Base-by-base conservation (phyloP, 2,113 vertebrate genomes). In the Hyaena hyaena region DNA sequence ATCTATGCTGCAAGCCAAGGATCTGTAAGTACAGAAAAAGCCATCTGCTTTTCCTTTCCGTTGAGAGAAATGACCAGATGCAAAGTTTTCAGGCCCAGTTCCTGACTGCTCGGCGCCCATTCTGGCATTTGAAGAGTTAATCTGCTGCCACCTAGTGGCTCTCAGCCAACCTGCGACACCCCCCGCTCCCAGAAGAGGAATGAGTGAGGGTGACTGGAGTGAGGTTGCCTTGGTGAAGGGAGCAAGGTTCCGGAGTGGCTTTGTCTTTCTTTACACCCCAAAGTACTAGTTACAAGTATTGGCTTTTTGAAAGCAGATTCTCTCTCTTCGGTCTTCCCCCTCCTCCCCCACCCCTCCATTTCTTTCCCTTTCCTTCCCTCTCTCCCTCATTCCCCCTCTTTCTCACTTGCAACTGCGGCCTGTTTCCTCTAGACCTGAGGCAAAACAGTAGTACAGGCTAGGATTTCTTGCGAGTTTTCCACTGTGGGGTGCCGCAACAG, bases 121-220 rank as follows among this genome's bases (percentile, higher is more conserved):
- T 92, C 81, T 95, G 98, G 97, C 98, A 98, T 66, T 71, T 83
- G 93, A 98, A 98, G 97, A 98, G 98, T 98, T 98, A 98, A 98
- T 90, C 87, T 98, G 97, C 98, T 98, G 97, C 98, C 98, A 97
- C 94, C 98, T 98, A 98, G 98, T 93, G 98, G 98, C 66, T 87
- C 61, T 28, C 0, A 0, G 90, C 65, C 96, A 88, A 81, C 10
- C 28, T 33, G 79, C 66, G n/a, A 31, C 48, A 11, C 33, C 65
- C 31, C 73, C 17, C 31, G 10, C 76, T 95, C 63, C 4, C 15
- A 0, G 5, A 7, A 14, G 63, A 81, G 2, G 65, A 16, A 33
- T 10, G n/a, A 69, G 33, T 5, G 17, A 80, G 5, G 83, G 24
- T 35, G 95, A 17, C 45, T 11, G 15, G 71, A n/a, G 26, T 39